Base-by-base conservation (phyloP, 1,140 invertebrate species). In the Meloidogyne hapla region DNA sequence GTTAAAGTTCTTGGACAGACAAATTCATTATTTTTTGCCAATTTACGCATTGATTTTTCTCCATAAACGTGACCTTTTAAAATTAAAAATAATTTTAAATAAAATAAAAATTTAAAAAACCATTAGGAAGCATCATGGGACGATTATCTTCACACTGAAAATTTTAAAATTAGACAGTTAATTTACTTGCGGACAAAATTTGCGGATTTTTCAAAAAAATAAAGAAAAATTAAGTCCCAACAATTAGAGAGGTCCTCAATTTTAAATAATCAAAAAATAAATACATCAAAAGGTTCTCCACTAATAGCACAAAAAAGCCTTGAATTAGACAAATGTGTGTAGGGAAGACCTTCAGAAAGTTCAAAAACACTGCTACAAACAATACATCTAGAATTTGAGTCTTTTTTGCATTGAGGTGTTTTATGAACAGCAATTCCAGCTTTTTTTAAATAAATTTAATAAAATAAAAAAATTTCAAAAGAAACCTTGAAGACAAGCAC, bases 51-150 rank as follows among this genome's bases (percentile, higher is more conserved):
- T n/a, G 74, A 76, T 38, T 78, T 80, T 74, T 82, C 69, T 12
- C 82, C 80, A 68, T 82, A 81, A 1, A 82, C 79, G 63, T 26
- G 23, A 5, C 70, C 68, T 70, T 25, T n/a, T 13, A 9, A n/a
- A n/a, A n/a, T n/a, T n/a, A n/a, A n/a, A n/a, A 42, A 15, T 12
- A 70, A 45, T 42, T n/a, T n/a, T 42, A 0, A 12, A 12, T 38
- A 15, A 48, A 18, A 1, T 6, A n/a, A 25, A 26, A 40, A 15
- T 66, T 15, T 8, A 6, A 45, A 63, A 28, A n/a, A 73, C 95
- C 95, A 90, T 98, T 98, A 61, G 96, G 96, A 88, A 98, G 90
- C 92, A 96, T 95, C 92, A 98, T 93, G 0, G 96, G 96, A 79
- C 93, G 93, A 89, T 99, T 98, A 88, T 98, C 92, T 88, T 98